Percentiles rank a stretch among this genome's conserved stretches.
These are phyloP conservation scores for Argyresthia albistria DNA, from an alignment of 2,888 invertebrate species.

Conservation along the genomic window DNA sequence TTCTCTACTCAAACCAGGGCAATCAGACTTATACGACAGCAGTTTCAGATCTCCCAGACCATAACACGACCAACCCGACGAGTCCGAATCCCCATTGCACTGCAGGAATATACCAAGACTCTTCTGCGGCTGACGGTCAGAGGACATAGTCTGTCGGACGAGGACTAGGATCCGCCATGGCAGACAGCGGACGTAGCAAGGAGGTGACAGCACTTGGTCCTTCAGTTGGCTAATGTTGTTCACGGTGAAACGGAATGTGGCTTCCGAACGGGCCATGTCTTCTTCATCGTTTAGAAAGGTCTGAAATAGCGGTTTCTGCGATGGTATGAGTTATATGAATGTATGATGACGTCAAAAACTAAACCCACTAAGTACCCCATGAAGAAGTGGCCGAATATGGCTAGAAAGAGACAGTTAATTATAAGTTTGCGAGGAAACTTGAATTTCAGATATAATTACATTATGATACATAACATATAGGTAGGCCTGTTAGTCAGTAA, in stretches of 20 bases:
- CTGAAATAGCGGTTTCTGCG: conserved; percentile 21
- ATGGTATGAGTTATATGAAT: too few species aligned
- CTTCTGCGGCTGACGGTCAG: conserved; percentile 79
- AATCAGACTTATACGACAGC: conserved; percentile 87
- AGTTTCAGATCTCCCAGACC: conserved; percentile 93
- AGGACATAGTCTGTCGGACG: conserved; percentile 82
- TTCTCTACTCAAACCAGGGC: conserved; percentile 85
- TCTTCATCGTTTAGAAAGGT: conserved; percentile 70
- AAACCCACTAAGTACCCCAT: too few species aligned
- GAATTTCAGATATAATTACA: neutral
- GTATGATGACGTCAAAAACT: too few species aligned
- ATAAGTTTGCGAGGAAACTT: too few species aligned
- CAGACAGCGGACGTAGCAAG: conserved; percentile 93
- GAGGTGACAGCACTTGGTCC: conserved; percentile 86
- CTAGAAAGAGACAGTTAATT: too few species aligned
- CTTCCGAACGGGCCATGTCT: conserved; percentile 92
- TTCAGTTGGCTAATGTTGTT: conserved; percentile 90
- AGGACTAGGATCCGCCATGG: conserved; percentile 99
- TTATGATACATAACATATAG: neutral
- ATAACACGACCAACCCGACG: conserved; percentile 97
- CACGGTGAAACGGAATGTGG: conserved; percentile 91
- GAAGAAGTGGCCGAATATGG: too few species aligned
- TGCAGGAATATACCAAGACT: conserved; percentile 90
- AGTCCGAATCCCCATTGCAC: conserved; percentile 97
- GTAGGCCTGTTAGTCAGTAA: too few species aligned